Evolutionary conservation across 2,888 invertebrate genomes (phyloP).

Genomic region (Lasioglossum leucozonium): DNA sequence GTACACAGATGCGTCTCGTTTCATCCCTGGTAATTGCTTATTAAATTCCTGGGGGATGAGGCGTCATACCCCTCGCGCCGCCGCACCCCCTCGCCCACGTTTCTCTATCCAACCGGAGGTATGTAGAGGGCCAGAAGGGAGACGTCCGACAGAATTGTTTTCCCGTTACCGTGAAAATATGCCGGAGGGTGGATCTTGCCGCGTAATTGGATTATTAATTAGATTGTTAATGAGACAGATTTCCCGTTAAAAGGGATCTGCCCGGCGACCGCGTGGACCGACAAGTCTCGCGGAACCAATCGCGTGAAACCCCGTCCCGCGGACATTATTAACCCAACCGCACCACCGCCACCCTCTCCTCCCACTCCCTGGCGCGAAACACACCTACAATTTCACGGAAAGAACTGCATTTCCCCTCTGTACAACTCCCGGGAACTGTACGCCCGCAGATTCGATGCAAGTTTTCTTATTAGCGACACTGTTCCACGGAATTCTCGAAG

Average conservation of each 20-base stretch:
- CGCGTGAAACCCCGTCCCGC: slow-evolving; percentile 42
- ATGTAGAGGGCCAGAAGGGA: slow-evolving; percentile 66
- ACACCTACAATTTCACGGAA: not conserved
- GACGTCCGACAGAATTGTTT: slow-evolving; percentile 78
- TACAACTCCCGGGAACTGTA: not conserved
- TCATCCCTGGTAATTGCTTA: slow-evolving; percentile 82
- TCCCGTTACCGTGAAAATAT: slow-evolving; percentile 82
- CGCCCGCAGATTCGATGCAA: not conserved
- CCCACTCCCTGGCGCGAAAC: too few species aligned
- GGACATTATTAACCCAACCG: slow-evolving; percentile 29
- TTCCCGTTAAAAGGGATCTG: slow-evolving; percentile 72
- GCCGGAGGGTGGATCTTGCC: slow-evolving; percentile 77
- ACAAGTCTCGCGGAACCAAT: slow-evolving; percentile 36
- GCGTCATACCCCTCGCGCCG: slow-evolving; percentile 51
- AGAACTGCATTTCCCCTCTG: not conserved
- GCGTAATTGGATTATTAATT: slow-evolving; percentile 84
- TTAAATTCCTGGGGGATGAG: slow-evolving; percentile 79
- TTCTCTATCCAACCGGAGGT: slow-evolving; percentile 68
- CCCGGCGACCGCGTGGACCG: not conserved
- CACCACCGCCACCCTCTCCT: too few species aligned
- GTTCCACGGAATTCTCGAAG: not conserved
- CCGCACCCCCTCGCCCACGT: slow-evolving; percentile 43
- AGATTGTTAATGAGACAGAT: slow-evolving; percentile 83
- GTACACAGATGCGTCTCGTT: slow-evolving; percentile 81
- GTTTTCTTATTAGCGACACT: not conserved